A percentile compares a stretch with the other conserved stretches of the same genome.
Evolutionary conservation across 2,888 invertebrate species (phyloP).

Genomic region (Luperina nickerlii): DNA sequence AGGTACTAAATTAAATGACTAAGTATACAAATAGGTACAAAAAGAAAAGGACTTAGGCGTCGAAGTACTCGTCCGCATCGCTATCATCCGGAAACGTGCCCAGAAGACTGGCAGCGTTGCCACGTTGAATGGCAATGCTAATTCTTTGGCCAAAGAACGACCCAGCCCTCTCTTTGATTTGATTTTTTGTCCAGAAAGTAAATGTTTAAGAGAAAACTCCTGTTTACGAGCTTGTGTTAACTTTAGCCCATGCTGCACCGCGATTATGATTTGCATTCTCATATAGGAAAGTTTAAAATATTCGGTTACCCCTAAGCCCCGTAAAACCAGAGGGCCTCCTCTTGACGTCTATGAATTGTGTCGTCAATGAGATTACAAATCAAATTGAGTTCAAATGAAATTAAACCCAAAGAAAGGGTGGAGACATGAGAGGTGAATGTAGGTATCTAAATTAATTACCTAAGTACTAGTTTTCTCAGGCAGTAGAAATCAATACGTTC

Average conservation of each 20-base stretch:
- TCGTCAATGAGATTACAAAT: slow-evolving; percentile 6
- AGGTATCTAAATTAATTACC: not conserved
- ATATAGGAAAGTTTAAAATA: not conserved
- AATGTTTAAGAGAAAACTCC: not conserved
- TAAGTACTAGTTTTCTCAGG: not conserved
- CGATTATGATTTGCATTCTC: not conserved
- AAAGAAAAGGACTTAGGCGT: not conserved
- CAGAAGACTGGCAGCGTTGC: not conserved
- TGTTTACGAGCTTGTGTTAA: not conserved
- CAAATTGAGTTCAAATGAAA: slow-evolving; percentile 17
- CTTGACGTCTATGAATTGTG: not conserved
- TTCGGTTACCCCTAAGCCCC: not conserved
- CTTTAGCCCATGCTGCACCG: not conserved
- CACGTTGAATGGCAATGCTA: not conserved
- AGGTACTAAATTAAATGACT: not conserved
- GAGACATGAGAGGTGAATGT: not conserved
- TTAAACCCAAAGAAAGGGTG: not conserved
- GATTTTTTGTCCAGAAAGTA: not conserved
- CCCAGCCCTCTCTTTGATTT: not conserved
- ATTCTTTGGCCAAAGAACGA: not conserved
- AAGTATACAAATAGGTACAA: not conserved
- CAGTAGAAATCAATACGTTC: not conserved
- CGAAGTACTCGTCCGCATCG: not conserved
- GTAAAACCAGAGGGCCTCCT: too few species aligned
- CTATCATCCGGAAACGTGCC: not conserved